A percentile compares a stretch with the other conserved stretches of the same genome.
These are phyloP conservation scores for Drosophila murphyi DNA, from an alignment of 1,140 invertebrate species.

Conservation along the genomic window DNA sequence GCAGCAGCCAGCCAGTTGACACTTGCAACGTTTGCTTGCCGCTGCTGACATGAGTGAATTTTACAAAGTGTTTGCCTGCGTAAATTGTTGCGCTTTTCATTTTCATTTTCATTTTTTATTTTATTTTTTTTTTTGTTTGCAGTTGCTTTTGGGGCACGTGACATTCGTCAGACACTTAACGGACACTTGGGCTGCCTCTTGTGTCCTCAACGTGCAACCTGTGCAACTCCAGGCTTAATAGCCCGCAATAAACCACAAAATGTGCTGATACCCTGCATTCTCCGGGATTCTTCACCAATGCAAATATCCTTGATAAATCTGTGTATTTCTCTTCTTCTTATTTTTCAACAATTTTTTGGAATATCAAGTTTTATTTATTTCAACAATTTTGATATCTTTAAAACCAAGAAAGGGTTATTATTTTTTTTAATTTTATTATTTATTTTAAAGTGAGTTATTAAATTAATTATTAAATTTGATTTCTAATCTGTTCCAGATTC, in stretches of 20 bases:
- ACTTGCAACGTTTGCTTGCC: constrained; percentile 22
- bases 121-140: constrained; percentile 24
- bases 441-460: no score
- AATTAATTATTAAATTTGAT: no score
- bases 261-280: no score
- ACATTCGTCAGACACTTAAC: constrained; percentile 71
- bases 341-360: no score
- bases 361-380: no score
- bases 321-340: no score
- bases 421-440: no score
- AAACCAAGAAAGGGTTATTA: no score
- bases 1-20: constrained; percentile 37
- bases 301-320: no score
- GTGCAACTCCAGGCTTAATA: not conserved
- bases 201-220: not conserved
- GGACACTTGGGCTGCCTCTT: constrained; percentile 51
- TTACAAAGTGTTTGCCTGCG: constrained; percentile 70
- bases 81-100: constrained; percentile 58
- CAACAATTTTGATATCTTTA: no score
- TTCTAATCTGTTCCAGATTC: no score
- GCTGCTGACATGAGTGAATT: constrained; percentile 73
- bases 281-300: no score
- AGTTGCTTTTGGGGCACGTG: constrained; percentile 30
- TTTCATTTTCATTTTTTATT: constrained; percentile 12
- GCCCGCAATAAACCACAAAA: not conserved